A percentile compares a stretch with the other conserved stretches of the same genome.
These are phyloP conservation scores for Anoplophora glabripennis DNA, from an alignment of 1,140 invertebrate species.

Conservation along the genomic window DNA sequence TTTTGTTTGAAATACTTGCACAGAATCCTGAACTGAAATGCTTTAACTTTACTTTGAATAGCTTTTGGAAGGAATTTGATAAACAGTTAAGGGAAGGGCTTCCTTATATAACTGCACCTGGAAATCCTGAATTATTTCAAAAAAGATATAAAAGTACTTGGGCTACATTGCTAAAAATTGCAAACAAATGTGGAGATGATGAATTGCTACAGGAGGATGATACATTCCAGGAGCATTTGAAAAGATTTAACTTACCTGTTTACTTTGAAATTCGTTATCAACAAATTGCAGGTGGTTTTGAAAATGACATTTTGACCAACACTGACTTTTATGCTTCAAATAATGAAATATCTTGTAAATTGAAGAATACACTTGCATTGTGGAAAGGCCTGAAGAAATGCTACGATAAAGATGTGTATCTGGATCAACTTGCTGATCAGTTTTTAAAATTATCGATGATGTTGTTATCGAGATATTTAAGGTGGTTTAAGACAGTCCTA, in stretches of 20 bases:
- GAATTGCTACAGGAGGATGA: conserved; percentile 49
- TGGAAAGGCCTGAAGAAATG: conserved; percentile 32
- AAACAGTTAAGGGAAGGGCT: conserved; percentile 72
- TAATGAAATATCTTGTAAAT: conserved; percentile 31
- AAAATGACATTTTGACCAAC: conserved; percentile 26
- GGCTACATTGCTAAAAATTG: conserved; percentile 75
- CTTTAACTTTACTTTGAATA: conserved; percentile 84
- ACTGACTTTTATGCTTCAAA: conserved; percentile 17
- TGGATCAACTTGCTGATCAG: conserved; percentile 41
- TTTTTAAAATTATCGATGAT: conserved; percentile 43
- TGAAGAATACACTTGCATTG: conserved; percentile 33
- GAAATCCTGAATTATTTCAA: conserved; percentile 86
- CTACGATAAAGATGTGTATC: conserved; percentile 37
- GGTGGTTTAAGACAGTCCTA: conserved; percentile 31
- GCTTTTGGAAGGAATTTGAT: conserved; percentile 86
- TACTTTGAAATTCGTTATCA: conserved; percentile 94
- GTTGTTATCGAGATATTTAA: conserved; percentile 39
- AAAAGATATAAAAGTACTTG: conserved; percentile 77
- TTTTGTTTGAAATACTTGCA: conserved; percentile 60
- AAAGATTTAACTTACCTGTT: conserved; percentile 90
- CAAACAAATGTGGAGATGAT: conserved; percentile 62
- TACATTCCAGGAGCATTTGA: conserved; percentile 59
- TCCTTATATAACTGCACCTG: conserved; percentile 83
- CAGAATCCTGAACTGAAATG: conserved; percentile 55
- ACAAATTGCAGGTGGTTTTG: conserved; percentile 68